Conservation (phyloP, 2,888 invertebrate species). For the Coenonympha arcania region DNA sequence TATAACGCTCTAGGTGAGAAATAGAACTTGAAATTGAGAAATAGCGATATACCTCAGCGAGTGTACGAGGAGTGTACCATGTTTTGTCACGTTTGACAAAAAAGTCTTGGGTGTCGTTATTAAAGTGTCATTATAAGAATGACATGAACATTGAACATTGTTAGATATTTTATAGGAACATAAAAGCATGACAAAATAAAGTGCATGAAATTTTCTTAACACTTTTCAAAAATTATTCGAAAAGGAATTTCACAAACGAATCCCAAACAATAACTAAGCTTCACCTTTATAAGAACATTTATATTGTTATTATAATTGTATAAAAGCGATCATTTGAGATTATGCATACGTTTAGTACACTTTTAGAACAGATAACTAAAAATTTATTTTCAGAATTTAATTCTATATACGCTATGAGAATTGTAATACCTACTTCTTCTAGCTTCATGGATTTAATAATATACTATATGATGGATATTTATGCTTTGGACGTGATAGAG, state of each 20-base stretch:
- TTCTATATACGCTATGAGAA: background rate
- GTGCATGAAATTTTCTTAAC: background rate
- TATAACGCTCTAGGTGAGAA: too few species aligned
- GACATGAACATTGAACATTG: too few species aligned
- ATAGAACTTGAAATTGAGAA: too few species aligned
- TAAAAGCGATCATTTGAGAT: background rate
- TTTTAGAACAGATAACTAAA: background rate
- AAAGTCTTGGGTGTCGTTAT: too few species aligned
- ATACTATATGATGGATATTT: background rate
- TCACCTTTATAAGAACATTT: background rate
- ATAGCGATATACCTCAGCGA: too few species aligned
- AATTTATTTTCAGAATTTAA: background rate
- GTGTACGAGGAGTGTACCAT: too few species aligned
- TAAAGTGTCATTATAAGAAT: too few species aligned
- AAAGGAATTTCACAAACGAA: background rate
- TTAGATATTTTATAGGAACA: too few species aligned
- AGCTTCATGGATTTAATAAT: background rate
- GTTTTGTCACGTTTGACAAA: too few species aligned
- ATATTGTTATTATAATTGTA: constrained; percentile 1
- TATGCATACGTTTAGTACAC: too few species aligned
- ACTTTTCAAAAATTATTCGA: background rate
- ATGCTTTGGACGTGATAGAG: background rate
- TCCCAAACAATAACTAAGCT: background rate
- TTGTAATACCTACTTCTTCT: background rate
- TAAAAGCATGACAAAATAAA: too few species aligned